Evolutionary conservation across 2,888 invertebrate genomes (phyloP), one percentile per base, ranked within the genome.

Genomic region (Pterostichus niger): DNA sequence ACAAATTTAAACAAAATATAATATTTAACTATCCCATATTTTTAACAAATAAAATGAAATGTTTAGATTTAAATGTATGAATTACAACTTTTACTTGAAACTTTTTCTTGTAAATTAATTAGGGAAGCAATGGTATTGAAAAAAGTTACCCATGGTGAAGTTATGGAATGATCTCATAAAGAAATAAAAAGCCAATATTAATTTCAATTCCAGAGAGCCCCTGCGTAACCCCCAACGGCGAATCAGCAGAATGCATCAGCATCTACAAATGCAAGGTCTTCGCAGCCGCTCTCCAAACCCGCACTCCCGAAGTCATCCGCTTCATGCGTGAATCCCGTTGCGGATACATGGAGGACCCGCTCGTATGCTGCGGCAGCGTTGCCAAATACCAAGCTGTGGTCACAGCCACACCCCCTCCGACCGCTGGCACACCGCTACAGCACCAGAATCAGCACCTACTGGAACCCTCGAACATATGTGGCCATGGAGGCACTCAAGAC

Each of bases 251-350:
- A 0, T 93, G 93, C 85, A 86, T 91, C 2, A 90, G 91, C 0
- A 88, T 93, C 0, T 91, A 92, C 85, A 87, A 91, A 0, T 93
- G 93, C 84, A 86, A 87, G 6, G 68, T 86, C 0, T 86, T 93
- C 0, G 84, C 91, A 15, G 79, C 88, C 4, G 91, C 90, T 0
- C 86, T 91, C 0, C 87, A 90, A 2, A 89, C 86, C 11, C 86
- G 84, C 73, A 86, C 88, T 82, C 82, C 85, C 0, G 84, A 86
- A n/a, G 87, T 87, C 82, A 59, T 88, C 5, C 84, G 85, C 17
- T 92, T 91, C 85, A 87, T 93, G 31, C 89, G 90, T 64, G 87
- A 89, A 83, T 92, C 93, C 0, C 92, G 92, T 84, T 93, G 93
- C 85, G 93, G 93, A 0, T 92, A 92, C 85, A 88, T 90, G 0